Conservation (phyloP, 2,888 invertebrate genomes). For the Corbicula japonica region DNA sequence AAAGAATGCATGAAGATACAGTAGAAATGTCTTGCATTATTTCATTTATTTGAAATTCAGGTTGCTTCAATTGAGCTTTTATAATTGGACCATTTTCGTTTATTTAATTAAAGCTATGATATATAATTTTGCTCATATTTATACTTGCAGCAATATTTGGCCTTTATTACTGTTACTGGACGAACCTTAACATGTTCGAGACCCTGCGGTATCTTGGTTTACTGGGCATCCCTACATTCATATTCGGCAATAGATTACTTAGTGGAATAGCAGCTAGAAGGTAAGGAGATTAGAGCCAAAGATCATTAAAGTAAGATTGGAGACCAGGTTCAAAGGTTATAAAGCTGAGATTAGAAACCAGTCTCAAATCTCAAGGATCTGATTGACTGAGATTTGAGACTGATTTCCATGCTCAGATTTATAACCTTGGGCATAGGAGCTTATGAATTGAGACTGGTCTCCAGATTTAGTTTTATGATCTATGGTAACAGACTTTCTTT, state of each 20-base stretch:
- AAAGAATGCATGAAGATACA: no score
- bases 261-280: conserved; percentile 91
- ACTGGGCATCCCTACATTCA: conserved; percentile 95
- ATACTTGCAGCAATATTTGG: conserved; percentile 94
- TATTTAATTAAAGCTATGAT: no score
- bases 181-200: conserved; percentile 97
- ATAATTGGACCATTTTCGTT: no score
- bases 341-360: neutral
- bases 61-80: no score
- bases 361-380: neutral
- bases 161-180: conserved; percentile 97
- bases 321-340: neutral
- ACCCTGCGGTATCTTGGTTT: conserved; percentile 96
- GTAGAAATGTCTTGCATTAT: no score
- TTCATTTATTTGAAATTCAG: no score
- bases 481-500: no score
- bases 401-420: neutral
- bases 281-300: conserved; percentile 54
- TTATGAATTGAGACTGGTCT: neutral
- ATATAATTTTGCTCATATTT: no score
- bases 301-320: neutral
- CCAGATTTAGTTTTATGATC: no score
- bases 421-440: neutral
- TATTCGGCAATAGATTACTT: conserved; percentile 96
- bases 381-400: neutral